Percentiles rank a stretch among this genome's conserved stretches.
phyloP scores from a whole-genome alignment of 2,797 vertebrate species.

The Melanitta fusca region DNA sequence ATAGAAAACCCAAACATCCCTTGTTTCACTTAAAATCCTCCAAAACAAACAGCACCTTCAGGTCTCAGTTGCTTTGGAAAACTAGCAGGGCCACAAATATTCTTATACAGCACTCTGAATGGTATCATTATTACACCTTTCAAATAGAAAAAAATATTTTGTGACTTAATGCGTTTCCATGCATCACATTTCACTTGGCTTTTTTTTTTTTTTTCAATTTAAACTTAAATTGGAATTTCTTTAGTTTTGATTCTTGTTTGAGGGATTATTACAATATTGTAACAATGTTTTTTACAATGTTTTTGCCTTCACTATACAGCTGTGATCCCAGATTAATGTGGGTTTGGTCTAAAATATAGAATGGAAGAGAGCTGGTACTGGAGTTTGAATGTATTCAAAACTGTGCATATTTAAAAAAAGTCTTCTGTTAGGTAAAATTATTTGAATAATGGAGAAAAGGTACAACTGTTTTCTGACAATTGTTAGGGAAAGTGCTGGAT shows the following conservation, averaged over 20 bases:
- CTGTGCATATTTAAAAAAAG: not conserved
- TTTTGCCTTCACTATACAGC: not conserved
- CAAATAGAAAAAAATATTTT: not conserved
- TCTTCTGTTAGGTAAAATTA: not conserved
- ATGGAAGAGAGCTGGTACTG: not conserved
- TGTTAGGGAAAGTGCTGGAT: not conserved
- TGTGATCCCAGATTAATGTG: not conserved
- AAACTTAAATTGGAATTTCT: not conserved
- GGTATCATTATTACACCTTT: not conserved
- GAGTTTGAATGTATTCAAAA: not conserved
- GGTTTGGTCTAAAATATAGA: not conserved
- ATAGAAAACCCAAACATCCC: not conserved
- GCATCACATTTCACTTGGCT: not conserved
- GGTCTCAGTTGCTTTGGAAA: not conserved
- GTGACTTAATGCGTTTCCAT: not conserved
- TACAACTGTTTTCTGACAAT: not conserved
- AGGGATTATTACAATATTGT: not conserved
- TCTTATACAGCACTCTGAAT: not conserved
- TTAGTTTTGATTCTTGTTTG: not conserved
- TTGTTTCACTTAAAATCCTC: not conserved
- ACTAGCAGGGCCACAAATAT: not conserved
- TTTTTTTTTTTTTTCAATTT: conserved; percentile 23
- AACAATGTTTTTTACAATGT: too few species aligned
- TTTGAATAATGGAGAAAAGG: not conserved
- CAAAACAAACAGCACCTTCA: not conserved